A percentile compares a stretch with the other conserved stretches of the same genome.
Evolutionary conservation across 37 sponge, comb jelly and placozoan genomes (phyloP).

Genomic region (Oscarella lobularis): DNA sequence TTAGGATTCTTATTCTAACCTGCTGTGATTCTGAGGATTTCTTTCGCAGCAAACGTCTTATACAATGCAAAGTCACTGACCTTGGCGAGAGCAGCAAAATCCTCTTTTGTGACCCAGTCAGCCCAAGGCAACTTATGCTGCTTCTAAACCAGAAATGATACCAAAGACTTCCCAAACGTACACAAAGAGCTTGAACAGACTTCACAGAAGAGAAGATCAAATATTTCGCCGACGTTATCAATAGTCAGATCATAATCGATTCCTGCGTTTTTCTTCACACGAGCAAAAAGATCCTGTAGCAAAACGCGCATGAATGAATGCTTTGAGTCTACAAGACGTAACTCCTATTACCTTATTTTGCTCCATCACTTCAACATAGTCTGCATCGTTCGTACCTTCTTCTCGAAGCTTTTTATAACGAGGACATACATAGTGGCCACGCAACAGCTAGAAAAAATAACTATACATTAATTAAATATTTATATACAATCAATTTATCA

Average conservation of each 20-base stretch:
- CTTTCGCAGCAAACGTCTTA: neutral
- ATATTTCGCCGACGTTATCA: neutral
- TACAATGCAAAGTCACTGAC: neutral
- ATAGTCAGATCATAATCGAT: neutral
- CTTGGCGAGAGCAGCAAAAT: neutral
- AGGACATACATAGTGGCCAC: neutral
- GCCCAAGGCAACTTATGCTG: no score
- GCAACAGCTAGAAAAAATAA: neutral
- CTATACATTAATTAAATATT: neutral
- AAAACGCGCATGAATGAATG: no score
- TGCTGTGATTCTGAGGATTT: neutral
- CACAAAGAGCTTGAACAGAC: no score
- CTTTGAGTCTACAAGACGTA: no score
- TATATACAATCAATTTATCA: neutral
- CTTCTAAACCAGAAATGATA: no score
- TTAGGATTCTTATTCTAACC: neutral
- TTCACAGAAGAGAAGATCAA: conserved; percentile 4
- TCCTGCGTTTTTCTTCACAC: neutral
- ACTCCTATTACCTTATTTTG: neutral
- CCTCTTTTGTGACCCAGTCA: no score
- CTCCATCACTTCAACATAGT: no score
- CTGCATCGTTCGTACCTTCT: neutral
- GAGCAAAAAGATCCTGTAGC: no score
- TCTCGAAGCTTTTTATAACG: neutral
- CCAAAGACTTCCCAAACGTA: no score